Conservation (phyloP, 2,113 vertebrate genomes). For the Carollia perspicillata region DNA sequence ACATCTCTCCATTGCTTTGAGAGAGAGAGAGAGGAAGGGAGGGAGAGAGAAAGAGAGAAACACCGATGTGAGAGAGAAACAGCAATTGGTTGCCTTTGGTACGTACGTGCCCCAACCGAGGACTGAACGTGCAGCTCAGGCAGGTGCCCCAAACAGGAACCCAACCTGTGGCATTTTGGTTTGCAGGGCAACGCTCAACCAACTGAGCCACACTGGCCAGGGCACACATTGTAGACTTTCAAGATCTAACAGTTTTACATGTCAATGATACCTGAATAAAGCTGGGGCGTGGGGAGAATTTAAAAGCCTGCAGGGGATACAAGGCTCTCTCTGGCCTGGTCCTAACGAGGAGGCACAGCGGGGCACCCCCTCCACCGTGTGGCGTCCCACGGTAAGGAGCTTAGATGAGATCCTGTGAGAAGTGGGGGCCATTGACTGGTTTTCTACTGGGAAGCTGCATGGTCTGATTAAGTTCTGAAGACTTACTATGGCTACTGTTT, state of each 20-base stretch:
- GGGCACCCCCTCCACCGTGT: background rate
- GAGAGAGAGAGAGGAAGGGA: too few species aligned
- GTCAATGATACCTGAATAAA: background rate
- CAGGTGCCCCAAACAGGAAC: too few species aligned
- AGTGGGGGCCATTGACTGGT: background rate
- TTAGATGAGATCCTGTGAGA: background rate
- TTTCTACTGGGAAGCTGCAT: background rate
- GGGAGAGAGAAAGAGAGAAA: too few species aligned
- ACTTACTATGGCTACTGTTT: background rate
- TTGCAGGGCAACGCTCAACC: too few species aligned
- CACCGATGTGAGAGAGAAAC: too few species aligned
- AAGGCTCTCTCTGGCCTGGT: background rate
- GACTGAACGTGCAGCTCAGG: too few species aligned
- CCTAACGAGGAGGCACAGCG: background rate
- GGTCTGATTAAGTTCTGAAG: constrained; percentile 5
- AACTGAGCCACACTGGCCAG: too few species aligned
- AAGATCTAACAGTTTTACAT: background rate
- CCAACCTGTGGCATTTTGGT: too few species aligned
- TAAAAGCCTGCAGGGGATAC: background rate
- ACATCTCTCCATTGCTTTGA: too few species aligned
- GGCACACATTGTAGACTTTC: background rate
- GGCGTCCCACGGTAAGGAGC: background rate
- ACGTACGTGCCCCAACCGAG: too few species aligned
- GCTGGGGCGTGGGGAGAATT: too few species aligned
- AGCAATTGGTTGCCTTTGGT: too few species aligned